Percentiles rank a stretch among this genome's conserved stretches.
phyloP scores from a whole-genome alignment of 2,888 invertebrate genomes.

The Eremobia ochroleuca region DNA sequence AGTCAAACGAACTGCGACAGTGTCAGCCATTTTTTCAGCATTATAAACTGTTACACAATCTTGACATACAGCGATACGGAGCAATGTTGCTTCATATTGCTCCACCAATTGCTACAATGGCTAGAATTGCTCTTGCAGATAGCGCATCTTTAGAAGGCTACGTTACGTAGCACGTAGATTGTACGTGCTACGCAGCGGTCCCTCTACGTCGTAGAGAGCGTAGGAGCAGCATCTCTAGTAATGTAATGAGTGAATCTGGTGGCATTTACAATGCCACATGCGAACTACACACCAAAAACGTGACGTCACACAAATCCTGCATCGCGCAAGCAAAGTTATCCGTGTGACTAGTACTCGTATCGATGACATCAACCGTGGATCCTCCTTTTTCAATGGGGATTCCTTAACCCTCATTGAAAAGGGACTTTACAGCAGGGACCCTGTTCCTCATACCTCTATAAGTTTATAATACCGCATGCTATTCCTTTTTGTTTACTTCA shows the following conservation, averaged over 20 bases:
- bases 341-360: not conserved
- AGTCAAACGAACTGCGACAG: not conserved
- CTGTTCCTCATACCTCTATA: not conserved
- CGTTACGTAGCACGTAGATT: not conserved
- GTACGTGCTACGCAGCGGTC: not conserved
- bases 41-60: not conserved
- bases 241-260: not conserved
- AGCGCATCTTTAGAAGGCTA: not conserved
- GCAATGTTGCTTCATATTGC: not conserved
- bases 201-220: not conserved
- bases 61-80: not conserved
- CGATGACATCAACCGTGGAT: not conserved
- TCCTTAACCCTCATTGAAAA: not conserved
- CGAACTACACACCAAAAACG: not conserved
- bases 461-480: not conserved
- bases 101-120: not conserved
- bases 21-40: not conserved
- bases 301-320: not conserved
- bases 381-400: not conserved
- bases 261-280: not conserved
- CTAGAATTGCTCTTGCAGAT: not conserved
- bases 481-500: not conserved
- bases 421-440: not conserved
- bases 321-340: not conserved
- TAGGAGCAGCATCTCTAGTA: not conserved